phyloP scores from a whole-genome alignment of 2,888 invertebrate species.

The Clitarchus hookeri region DNA sequence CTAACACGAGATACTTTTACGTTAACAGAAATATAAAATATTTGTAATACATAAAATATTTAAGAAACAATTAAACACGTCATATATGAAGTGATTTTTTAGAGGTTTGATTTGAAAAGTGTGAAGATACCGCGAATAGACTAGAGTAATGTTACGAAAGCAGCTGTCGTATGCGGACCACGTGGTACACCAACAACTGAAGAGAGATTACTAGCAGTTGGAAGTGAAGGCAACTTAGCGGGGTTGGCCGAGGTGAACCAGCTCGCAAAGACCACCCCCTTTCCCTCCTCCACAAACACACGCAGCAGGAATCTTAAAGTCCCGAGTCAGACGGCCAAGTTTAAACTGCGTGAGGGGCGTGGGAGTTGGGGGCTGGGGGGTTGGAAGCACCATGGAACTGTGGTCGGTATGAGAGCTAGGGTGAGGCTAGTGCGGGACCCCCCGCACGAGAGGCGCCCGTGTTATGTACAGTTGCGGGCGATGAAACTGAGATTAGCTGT shows the following conservation, averaged over 20 bases:
- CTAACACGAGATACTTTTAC: too few relatives aligned
- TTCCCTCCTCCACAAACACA: background rate
- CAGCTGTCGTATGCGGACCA: too few relatives aligned
- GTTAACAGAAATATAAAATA: too few relatives aligned
- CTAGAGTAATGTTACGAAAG: too few relatives aligned
- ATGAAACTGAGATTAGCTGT: conserved; percentile 14
- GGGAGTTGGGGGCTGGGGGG: too few relatives aligned
- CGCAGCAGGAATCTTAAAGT: background rate
- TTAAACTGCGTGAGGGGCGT: background rate
- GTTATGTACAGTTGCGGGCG: conserved; percentile 1
- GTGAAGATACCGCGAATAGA: too few relatives aligned
- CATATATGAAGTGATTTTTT: too few relatives aligned
- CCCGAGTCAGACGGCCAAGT: conserved; percentile 14
- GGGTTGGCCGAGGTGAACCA: background rate
- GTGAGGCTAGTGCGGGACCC: too few relatives aligned
- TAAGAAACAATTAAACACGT: too few relatives aligned
- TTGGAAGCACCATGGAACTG: background rate
- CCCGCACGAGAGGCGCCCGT: background rate
- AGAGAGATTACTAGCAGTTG: background rate
- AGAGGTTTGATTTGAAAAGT: too few relatives aligned
- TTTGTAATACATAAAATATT: too few relatives aligned
- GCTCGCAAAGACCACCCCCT: background rate
- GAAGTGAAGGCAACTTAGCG: background rate
- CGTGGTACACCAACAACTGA: too few relatives aligned
- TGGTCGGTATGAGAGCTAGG: background rate